phyloP scores from a whole-genome alignment of 2,888 invertebrate species.

The Aspidapion aeneum region DNA sequence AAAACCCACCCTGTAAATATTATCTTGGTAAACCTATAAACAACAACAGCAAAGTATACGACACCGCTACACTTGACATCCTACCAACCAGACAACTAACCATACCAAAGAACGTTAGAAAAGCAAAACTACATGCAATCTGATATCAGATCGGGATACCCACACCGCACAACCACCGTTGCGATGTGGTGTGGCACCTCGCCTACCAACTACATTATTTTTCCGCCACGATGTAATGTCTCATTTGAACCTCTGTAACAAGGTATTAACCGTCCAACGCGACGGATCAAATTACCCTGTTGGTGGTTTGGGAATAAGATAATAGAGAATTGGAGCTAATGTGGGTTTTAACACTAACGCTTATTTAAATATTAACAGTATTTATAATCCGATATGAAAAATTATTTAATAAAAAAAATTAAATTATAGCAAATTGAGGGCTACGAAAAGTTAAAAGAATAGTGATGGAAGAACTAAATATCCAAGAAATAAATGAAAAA shows the following conservation, averaged over 20 bases:
- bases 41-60: neutral
- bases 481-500: too few relatives aligned
- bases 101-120: neutral
- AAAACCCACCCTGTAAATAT: neutral
- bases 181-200: neutral
- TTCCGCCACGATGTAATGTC: neutral
- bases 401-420: too few relatives aligned
- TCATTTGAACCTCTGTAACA: neutral
- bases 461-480: too few relatives aligned
- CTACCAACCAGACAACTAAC: too few relatives aligned
- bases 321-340: too few relatives aligned
- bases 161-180: too few relatives aligned
- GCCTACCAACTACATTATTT: neutral
- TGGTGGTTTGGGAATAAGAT: neutral
- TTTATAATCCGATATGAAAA: too few relatives aligned
- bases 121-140: neutral
- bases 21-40: neutral
- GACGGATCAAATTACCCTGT: neutral
- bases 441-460: too few relatives aligned
- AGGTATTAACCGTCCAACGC: neutral
- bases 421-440: too few relatives aligned
- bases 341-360: too few relatives aligned
- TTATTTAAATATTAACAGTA: too few relatives aligned
- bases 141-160: neutral
- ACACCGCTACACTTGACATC: neutral